Conservation (phyloP, 1,140 invertebrate genomes). For the Monochamus saltuarius region DNA sequence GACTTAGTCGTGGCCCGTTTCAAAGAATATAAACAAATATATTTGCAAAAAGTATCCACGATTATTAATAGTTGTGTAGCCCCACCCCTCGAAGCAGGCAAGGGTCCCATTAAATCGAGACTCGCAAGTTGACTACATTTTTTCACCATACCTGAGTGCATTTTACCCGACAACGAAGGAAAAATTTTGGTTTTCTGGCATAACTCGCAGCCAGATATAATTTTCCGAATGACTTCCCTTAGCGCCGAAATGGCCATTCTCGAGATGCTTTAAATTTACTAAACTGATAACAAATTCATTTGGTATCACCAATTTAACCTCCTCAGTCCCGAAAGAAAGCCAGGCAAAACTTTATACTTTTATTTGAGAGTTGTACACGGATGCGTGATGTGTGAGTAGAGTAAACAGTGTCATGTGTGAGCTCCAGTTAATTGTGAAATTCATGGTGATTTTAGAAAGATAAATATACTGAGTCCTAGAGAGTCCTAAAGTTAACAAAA, state of each 20-base stretch:
- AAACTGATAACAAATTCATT: neutral
- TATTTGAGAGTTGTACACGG: no score
- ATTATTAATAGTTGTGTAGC: conserved; percentile 11
- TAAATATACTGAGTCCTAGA: no score
- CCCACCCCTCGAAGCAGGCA: neutral
- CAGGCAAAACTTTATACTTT: no score
- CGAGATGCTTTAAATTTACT: neutral
- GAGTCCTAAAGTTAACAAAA: no score
- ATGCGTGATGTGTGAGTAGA: no score
- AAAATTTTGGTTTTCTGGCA: conserved; percentile 13
- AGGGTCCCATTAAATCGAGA: conserved; percentile 2
- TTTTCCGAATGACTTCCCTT: neutral
- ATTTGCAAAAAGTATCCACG: conserved; percentile 10
- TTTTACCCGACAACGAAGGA: neutral
- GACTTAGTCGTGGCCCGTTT: conserved; percentile 4
- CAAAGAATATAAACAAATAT: conserved; percentile 10
- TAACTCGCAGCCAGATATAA: conserved; percentile 11
- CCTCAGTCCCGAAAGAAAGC: no score
- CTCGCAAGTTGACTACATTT: neutral
- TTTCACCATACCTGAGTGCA: neutral
- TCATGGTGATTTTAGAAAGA: no score
- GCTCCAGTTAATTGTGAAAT: no score
- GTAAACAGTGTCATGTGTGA: no score
- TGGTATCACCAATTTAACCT: conserved; percentile 5
- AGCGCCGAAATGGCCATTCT: conserved; percentile 11